Base-by-base conservation (phyloP, 2,113 vertebrate genomes). In the Coptodon rendalli region DNA sequence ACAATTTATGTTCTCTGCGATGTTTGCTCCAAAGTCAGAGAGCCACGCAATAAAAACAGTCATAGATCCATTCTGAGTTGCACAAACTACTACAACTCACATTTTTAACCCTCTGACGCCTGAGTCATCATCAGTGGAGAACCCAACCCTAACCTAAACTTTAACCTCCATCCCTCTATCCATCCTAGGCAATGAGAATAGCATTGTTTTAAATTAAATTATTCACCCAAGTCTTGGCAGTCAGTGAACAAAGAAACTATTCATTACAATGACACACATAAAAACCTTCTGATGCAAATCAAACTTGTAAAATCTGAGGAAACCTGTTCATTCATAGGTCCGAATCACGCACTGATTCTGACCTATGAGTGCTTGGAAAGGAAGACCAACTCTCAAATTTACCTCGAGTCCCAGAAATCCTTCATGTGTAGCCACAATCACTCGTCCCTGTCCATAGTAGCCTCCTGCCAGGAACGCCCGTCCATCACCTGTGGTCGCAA, bases 381-480 rank as follows among this genome's bases (percentile, higher is more conserved):
- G 17, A 52, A 52, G 50, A 4, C 27, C 31, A 34, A 7, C 3
- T 34, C 5, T 54, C 6, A 14, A 88, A 38, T 19, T 4, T 88
- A 96, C 95, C 94, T 83, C 79, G 9, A 36, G 53, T 1, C 34
- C 76, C 16, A 97, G 10, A 57, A 76, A 80, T 50, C 80, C 87
- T 95, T 97, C 97, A 82, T 97, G 97, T 27, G 95, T 66, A 2
- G 81, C 40, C 56, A 96, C 90, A 19, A 97, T 94, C 40, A 97
- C 86, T 1, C 94, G 86, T 6, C 97, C 97, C 82, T 96, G 94
- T 2, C 97, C 97, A 45, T 97, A 97, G 88, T 95, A 96, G 6
- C 93, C 90, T 50, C 96, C 96, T 11, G 96, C 96, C 24, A 97
- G 57, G 81, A 97, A 97, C 0, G 92, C 54, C 17, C 52, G 84